These are phyloP conservation scores for Tetragonula clypearis DNA, from an alignment of 1,140 invertebrate species.

Conservation along the genomic window DNA sequence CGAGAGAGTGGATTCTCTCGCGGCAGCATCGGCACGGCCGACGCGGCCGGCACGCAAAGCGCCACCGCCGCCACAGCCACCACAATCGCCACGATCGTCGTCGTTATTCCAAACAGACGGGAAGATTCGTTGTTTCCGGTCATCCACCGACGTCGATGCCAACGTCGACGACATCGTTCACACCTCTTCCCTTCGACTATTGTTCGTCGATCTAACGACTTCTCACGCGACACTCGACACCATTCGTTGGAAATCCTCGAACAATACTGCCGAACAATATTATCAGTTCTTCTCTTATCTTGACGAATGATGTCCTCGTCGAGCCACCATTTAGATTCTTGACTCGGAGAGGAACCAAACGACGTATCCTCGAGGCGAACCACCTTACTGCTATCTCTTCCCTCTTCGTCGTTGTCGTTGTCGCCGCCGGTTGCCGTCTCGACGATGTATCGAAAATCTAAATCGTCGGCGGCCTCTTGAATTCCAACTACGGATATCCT, in stretches of 20 bases:
- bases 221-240: not conserved
- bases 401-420: not conserved
- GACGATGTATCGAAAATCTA: not conserved
- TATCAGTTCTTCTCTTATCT: not conserved
- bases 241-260: not conserved
- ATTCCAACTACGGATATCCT: not conserved
- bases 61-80: not conserved
- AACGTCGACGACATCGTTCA: not conserved
- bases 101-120: not conserved
- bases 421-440: constrained; percentile 1
- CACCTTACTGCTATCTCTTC: not conserved
- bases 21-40: constrained; percentile 31
- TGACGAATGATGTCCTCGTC: not conserved
- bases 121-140: not conserved
- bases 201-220: not conserved
- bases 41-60: constrained; percentile 11
- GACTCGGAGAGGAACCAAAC: not conserved
- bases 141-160: not conserved
- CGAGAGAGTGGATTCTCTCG: not conserved
- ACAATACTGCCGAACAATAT: not conserved
- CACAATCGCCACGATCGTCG: constrained; percentile 12
- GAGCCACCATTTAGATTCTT: not conserved
- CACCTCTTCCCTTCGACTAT: not conserved
- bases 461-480: not conserved
- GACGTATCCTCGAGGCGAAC: not conserved